Percentiles rank a stretch among this genome's conserved stretches.
phyloP scores from a whole-genome alignment of 2,797 vertebrate genomes.

The Neopelma chrysocephalum region DNA sequence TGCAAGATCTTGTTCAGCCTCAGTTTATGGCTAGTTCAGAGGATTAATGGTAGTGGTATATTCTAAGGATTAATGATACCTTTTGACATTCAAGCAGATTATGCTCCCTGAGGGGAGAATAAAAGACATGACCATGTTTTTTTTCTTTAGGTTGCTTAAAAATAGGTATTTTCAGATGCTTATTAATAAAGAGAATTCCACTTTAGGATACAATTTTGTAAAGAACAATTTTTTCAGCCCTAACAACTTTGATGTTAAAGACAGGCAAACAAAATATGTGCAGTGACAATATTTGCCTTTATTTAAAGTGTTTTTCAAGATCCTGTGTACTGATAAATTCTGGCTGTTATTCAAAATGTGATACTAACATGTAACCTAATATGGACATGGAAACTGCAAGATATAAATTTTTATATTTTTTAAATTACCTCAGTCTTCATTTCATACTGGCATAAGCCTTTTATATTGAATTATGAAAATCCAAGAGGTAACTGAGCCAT shows the following conservation, averaged over 20 bases:
- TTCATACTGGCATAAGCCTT: background rate
- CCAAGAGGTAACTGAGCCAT: background rate
- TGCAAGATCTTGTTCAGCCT: background rate
- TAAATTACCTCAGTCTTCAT: background rate
- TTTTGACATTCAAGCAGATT: background rate
- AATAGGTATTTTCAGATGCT: background rate
- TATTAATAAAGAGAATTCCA: background rate
- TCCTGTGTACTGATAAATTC: background rate
- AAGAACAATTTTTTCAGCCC: background rate
- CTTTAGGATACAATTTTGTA: background rate
- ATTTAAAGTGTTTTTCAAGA: background rate
- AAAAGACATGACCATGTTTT: background rate
- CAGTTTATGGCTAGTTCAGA: background rate
- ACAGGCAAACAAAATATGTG: background rate
- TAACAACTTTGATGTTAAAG: background rate
- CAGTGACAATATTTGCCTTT: background rate
- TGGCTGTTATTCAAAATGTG: background rate
- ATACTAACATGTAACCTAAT: background rate
- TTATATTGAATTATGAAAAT: background rate
- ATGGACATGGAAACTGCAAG: background rate
- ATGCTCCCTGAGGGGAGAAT: background rate
- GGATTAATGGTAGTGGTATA: background rate
- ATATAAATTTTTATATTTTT: background rate
- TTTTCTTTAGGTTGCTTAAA: background rate
- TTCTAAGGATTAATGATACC: background rate